Evolutionary conservation across 2,797 vertebrate species (phyloP).

Genomic region (Eulemur mongoz): DNA sequence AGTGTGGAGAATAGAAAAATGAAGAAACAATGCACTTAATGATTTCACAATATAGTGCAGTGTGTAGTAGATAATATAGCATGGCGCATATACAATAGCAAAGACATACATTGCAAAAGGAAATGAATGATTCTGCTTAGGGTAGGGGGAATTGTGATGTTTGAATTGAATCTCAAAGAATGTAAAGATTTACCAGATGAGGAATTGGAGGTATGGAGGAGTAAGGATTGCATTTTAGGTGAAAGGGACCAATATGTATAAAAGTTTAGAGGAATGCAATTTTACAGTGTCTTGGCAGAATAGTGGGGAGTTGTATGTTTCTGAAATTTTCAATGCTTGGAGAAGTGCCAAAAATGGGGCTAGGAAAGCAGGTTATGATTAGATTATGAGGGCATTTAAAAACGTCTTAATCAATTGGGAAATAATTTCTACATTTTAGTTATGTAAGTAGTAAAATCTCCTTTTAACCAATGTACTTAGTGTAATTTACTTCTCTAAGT

Average conservation of each 20-base stretch:
- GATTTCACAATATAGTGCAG: not conserved
- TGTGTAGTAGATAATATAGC: not conserved
- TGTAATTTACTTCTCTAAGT: not conserved
- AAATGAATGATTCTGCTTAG: not conserved
- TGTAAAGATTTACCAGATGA: not conserved
- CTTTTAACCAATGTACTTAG: not conserved
- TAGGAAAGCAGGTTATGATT: not conserved
- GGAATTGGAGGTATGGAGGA: not conserved
- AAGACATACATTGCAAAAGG: not conserved
- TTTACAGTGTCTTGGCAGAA: not conserved
- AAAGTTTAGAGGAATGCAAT: not conserved
- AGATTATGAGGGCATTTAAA: not conserved
- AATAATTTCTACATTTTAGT: not conserved
- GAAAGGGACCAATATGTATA: not conserved
- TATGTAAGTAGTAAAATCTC: not conserved
- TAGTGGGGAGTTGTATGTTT: not conserved
- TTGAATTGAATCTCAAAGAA: constrained; percentile 13
- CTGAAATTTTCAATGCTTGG: not conserved
- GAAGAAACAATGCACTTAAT: not conserved
- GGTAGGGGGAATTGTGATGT: not conserved
- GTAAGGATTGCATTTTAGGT: not conserved
- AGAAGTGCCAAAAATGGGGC: not conserved
- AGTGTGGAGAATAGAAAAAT: not conserved
- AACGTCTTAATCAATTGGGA: not conserved
- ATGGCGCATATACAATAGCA: not conserved